Percentiles rank a stretch among this genome's conserved stretches.
These are phyloP conservation scores for Scolopax bukidnonensis DNA, from an alignment of 2,797 vertebrate species.

Conservation along the genomic window DNA sequence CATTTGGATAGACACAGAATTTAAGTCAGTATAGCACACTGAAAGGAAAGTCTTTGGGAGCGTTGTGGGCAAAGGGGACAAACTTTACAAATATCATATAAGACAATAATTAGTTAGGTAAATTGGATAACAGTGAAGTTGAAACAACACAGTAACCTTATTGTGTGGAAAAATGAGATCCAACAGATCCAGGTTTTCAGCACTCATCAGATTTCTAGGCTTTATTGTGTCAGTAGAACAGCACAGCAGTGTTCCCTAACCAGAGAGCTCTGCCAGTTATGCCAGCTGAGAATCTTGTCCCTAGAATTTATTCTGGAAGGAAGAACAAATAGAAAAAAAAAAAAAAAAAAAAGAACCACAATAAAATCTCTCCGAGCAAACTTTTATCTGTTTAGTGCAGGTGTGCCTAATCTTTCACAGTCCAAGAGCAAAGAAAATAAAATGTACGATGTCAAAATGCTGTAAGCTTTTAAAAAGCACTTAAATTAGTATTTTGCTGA, in stretches of 20 bases:
- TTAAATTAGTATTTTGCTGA: neutral
- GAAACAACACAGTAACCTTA: neutral
- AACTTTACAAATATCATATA: neutral
- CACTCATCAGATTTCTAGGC: neutral
- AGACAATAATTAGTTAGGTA: neutral
- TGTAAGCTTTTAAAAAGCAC: slow-evolving; percentile 9
- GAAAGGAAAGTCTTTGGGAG: neutral
- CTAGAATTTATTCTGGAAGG: neutral
- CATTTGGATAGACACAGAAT: neutral
- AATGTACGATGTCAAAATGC: neutral
- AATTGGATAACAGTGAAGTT: neutral
- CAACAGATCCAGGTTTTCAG: neutral
- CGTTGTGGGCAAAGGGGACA: fast-evolving
- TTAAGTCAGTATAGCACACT: neutral
- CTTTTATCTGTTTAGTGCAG: slow-evolving; percentile 25
- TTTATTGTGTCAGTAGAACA: neutral
- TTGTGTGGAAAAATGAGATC: neutral
- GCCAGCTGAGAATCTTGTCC: neutral
- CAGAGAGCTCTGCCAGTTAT: neutral
- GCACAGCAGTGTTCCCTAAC: neutral
- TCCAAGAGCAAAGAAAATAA: slow-evolving; percentile 2
- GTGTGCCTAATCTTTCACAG: slow-evolving; percentile 28
- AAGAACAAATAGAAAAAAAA: slow-evolving; percentile 29
- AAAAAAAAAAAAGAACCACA: neutral
- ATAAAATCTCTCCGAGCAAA: neutral